Evolutionary conservation across 2,113 vertebrate species (phyloP), one percentile per base, ranked within the genome.

Genomic region (Tetrax tetrax): DNA sequence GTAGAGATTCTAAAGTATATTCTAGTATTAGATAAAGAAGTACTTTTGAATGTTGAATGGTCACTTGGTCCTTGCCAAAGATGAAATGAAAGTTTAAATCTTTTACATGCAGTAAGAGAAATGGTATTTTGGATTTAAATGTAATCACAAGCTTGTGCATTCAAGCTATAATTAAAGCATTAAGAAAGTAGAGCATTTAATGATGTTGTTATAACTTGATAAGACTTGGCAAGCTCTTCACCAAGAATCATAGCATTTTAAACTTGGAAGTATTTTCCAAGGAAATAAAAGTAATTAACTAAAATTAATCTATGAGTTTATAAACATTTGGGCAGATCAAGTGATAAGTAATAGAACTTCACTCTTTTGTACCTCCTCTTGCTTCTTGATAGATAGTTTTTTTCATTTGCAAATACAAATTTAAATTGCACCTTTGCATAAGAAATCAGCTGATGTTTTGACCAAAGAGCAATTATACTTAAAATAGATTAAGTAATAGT

Each of bases 261-360:
- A 89, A 37, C n/a, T 66, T 92, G 54, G 20, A 88, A 92, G 16
- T 90, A 38, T 85, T 96, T 93, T 89, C 48, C 59, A 71, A 77
- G 79, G 27, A 82, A 86, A 53, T 70, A 15, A 63, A 89, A 83
- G 19, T 71, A 66, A 66, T 89, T 86, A 65, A 50, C 65, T 80
- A 48, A 77, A 92, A 83, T 77, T 76, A 71, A 77, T 85, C 57
- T 51, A 6, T 60, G 63, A 74, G 5, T 87, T 95, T 86, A 65
- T 88, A 82, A 94, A 72, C 20, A 50, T 41, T 57, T 82, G 41
- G 45, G 41, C 59, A 86, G 71, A 92, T 92, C 23, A 66, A 54
- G 22, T 66, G 69, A 43, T 95, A 90, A 87, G 63, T 82, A 75
- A 29, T 50, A 86, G 28, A 77, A 45, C 59, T 69, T 80, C 12